Conservation (phyloP, 2,113 vertebrate genomes). For the Pedionomus torquatus region DNA sequence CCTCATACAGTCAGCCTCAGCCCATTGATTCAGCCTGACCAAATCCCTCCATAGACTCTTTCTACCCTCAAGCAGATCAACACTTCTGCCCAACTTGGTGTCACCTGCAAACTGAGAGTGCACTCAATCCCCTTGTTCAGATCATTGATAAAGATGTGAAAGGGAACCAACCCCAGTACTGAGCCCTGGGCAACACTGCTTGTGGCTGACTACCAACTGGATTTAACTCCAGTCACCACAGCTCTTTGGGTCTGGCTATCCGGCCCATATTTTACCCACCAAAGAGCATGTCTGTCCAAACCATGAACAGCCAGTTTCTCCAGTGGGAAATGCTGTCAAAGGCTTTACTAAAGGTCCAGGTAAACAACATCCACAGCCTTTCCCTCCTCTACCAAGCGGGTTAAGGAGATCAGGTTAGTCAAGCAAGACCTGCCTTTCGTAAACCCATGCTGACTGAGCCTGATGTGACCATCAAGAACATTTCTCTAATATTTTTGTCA, state of each 20-base stretch:
- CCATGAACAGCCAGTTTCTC: background rate
- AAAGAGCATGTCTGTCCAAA: rapidly evolving
- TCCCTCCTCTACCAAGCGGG: background rate
- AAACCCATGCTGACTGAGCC: background rate
- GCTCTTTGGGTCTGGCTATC: no score
- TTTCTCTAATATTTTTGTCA: background rate
- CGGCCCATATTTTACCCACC: background rate
- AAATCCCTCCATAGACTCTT: background rate
- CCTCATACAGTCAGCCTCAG: background rate
- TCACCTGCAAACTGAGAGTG: background rate
- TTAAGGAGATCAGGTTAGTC: background rate
- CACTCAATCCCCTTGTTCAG: rapidly evolving
- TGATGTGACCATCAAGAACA: background rate
- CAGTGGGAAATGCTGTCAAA: background rate
- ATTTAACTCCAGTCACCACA: background rate
- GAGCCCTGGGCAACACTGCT: background rate
- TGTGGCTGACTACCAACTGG: rapidly evolving
- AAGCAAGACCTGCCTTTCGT: background rate
- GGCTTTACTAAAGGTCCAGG: background rate
- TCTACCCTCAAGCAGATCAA: background rate
- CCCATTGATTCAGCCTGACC: background rate
- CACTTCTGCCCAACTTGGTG: background rate
- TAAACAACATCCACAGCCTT: background rate
- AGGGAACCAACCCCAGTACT: background rate
- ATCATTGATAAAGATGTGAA: background rate